These are phyloP conservation scores for Serrognathus titanus DNA, from an alignment of 2,888 invertebrate genomes.

Conservation along the genomic window DNA sequence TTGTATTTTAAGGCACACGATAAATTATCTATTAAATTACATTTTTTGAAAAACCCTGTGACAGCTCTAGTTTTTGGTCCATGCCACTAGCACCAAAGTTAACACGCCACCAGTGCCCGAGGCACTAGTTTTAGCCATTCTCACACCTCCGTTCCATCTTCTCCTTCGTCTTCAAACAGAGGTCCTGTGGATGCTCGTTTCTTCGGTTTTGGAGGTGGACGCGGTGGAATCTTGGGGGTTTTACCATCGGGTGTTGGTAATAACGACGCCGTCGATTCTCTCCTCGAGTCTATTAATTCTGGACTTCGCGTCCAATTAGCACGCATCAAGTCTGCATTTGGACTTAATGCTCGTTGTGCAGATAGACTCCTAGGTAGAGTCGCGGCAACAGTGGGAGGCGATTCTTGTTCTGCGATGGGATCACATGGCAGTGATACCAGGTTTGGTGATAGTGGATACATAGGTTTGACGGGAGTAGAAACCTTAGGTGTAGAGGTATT, in stretches of 20 bases:
- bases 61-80: conserved; percentile 21
- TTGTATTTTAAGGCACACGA: conserved; percentile 14
- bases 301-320: conserved; percentile 47
- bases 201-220: conserved; percentile 81
- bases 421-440: conserved; percentile 43
- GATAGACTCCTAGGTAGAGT: conserved; percentile 43
- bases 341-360: conserved; percentile 44
- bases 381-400: conserved; percentile 51
- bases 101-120: conserved; percentile 39
- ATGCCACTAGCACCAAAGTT: conserved; percentile 26
- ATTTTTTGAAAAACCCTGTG: conserved; percentile 25
- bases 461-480: conserved; percentile 50
- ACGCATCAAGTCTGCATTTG: conserved; percentile 49
- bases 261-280: conserved; percentile 39
- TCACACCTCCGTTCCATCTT: conserved; percentile 86
- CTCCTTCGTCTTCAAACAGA: conserved; percentile 82
- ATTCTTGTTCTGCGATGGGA: conserved; percentile 55
- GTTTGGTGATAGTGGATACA: conserved; percentile 53
- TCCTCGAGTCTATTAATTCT: conserved; percentile 37
- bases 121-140: conserved; percentile 48
- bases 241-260: conserved; percentile 24
- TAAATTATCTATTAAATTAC: conserved; percentile 11
- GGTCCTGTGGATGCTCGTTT: conserved; percentile 72
- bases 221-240: conserved; percentile 69
- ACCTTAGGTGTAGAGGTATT: conserved; percentile 48